Conservation (phyloP, 1,140 invertebrate species). For the Maconellicoccus hirsutus region DNA sequence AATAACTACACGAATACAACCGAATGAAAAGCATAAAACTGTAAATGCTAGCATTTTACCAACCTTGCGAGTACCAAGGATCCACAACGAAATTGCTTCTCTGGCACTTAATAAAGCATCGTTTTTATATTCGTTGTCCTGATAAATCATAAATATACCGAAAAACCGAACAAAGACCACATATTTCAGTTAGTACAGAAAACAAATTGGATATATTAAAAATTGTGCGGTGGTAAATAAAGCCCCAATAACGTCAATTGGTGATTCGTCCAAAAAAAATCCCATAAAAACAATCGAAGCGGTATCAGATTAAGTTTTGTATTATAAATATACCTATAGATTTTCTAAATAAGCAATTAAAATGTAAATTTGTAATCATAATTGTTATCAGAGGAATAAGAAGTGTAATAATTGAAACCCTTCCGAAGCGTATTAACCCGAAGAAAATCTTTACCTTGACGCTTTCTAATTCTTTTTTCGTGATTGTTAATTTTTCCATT, state of each 20-base stretch:
- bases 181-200: not conserved
- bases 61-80: constrained; percentile 79
- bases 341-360: too few species aligned
- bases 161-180: not conserved
- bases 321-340: too few species aligned
- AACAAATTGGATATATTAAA: not conserved
- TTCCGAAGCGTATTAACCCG: not conserved
- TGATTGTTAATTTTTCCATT: constrained; percentile 62
- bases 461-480: constrained; percentile 69
- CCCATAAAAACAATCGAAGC: too few species aligned
- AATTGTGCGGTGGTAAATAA: too few species aligned
- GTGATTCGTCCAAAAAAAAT: too few species aligned
- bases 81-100: constrained; percentile 80
- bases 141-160: constrained; percentile 2
- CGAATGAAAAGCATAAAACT: not conserved
- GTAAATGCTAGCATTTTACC: constrained; percentile 36
- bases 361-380: too few species aligned
- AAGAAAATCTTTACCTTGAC: constrained; percentile 51
- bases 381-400: not conserved
- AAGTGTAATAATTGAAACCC: not conserved
- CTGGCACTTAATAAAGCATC: constrained; percentile 63
- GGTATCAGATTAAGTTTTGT: too few species aligned
- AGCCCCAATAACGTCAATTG: too few species aligned
- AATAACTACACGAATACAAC: not conserved
- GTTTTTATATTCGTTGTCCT: constrained; percentile 16